Evolutionary conservation across 2,888 invertebrate species (phyloP).

Genomic region (Dryococelus australis): DNA sequence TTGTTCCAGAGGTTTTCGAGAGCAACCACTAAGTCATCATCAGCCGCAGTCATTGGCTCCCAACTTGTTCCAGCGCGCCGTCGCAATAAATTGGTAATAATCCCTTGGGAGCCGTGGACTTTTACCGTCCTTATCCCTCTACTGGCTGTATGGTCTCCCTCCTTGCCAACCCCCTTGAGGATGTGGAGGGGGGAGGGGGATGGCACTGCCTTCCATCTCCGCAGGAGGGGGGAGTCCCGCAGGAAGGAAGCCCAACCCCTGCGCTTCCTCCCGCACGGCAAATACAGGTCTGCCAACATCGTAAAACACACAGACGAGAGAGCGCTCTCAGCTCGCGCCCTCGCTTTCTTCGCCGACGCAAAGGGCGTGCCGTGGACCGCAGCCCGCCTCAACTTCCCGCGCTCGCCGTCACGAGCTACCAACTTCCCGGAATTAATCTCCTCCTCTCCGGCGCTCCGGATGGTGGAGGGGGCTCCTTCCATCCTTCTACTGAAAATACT

Average conservation of each 20-base stretch:
- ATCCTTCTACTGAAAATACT: no score
- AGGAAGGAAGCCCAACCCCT: not conserved
- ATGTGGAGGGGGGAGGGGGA: not conserved
- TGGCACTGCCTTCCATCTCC: not conserved
- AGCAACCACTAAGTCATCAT: slow-evolving; percentile 10
- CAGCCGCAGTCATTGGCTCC: slow-evolving; percentile 1
- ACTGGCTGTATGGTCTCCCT: not conserved
- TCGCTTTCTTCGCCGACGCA: not conserved
- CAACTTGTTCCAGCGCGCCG: not conserved
- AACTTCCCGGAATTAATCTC: slow-evolving; percentile 3
- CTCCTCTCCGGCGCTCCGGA: not conserved
- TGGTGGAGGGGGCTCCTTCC: no score
- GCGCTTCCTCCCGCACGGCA: not conserved
- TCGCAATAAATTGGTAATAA: slow-evolving; percentile 16
- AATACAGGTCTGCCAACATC: slow-evolving; percentile 16
- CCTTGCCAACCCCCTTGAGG: not conserved
- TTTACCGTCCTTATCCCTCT: not conserved
- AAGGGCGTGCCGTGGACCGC: not conserved
- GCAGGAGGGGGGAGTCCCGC: not conserved
- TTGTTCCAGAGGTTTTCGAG: not conserved
- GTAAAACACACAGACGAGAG: slow-evolving; percentile 9
- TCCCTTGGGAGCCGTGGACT: slow-evolving; percentile 1
- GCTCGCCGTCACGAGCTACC: not conserved
- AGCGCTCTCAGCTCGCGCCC: not conserved
- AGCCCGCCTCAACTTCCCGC: not conserved